These are phyloP conservation scores for Barypeithes pellucidus DNA, from an alignment of 2,888 invertebrate species.

Conservation along the genomic window DNA sequence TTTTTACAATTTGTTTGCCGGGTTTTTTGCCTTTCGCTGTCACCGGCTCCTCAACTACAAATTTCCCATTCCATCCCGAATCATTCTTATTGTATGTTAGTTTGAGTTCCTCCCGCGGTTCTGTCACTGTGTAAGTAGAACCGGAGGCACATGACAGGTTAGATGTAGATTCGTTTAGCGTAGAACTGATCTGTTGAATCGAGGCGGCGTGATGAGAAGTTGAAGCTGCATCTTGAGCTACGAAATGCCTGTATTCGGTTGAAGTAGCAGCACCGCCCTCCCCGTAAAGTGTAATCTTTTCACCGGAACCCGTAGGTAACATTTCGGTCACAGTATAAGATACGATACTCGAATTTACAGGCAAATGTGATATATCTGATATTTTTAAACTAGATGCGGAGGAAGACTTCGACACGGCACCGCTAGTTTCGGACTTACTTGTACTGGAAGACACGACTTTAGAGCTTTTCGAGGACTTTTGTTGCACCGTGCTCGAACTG, in stretches of 20 bases:
- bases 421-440: conserved; percentile 57
- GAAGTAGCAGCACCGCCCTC: conserved; percentile 65
- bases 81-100: conserved; percentile 68
- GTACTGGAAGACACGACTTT: conserved; percentile 60
- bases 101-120: conserved; percentile 68
- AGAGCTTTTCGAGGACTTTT: conserved; percentile 63
- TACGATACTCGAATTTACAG: conserved; percentile 64
- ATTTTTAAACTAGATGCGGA: conserved; percentile 68
- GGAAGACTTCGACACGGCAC: conserved; percentile 64
- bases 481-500: conserved; percentile 24
- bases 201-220: conserved; percentile 60
- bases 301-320: conserved; percentile 67
- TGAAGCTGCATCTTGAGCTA: conserved; percentile 62
- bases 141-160: conserved; percentile 66
- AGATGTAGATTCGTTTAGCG: conserved; percentile 65
- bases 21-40: conserved; percentile 55
- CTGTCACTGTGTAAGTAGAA: conserved; percentile 68
- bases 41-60: conserved; percentile 68
- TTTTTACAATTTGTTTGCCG: conserved; percentile 50
- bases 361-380: conserved; percentile 68
- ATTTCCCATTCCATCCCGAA: conserved; percentile 72
- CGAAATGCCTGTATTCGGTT: conserved; percentile 68
- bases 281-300: conserved; percentile 68
- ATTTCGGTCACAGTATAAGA: conserved; percentile 68
- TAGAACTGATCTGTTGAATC: conserved; percentile 68